A percentile compares a stretch with the other conserved stretches of the same genome.
Evolutionary conservation across 2,113 vertebrate species (phyloP).

Genomic region (Daboia siamensis): DNA sequence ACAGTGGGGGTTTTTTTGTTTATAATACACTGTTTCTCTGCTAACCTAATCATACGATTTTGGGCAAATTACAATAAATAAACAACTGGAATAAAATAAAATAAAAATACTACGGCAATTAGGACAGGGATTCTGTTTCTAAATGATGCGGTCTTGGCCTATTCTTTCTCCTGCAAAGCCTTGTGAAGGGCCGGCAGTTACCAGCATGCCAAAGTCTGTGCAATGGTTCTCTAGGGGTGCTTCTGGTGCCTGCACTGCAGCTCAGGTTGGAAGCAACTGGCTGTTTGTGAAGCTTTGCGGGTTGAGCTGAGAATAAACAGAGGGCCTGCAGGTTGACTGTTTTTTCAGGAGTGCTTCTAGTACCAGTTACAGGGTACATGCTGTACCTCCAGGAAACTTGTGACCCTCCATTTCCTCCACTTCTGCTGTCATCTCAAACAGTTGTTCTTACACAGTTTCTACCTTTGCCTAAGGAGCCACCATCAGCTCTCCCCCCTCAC

Average conservation of each 20-base stretch:
- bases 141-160: not conserved
- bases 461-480: not conserved
- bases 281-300: not conserved
- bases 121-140: not conserved
- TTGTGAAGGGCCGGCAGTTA: not conserved
- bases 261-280: not conserved
- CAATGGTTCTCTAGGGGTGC: not conserved
- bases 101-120: not conserved
- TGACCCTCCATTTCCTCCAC: not conserved
- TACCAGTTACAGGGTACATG: not conserved
- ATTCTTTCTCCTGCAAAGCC: not conserved
- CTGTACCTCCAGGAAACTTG: not conserved
- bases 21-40: not conserved
- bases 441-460: not conserved
- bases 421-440: not conserved
- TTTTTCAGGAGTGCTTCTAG: not conserved
- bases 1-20: not conserved
- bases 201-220: not conserved
- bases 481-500: not conserved
- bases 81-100: not conserved
- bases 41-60: not conserved
- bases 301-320: not conserved
- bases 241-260: not conserved
- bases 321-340: not conserved
- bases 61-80: not conserved